Percentiles rank a stretch among this genome's conserved stretches.
phyloP scores from a whole-genome alignment of 2,888 invertebrate species.

The Platerodrilus igneus region DNA sequence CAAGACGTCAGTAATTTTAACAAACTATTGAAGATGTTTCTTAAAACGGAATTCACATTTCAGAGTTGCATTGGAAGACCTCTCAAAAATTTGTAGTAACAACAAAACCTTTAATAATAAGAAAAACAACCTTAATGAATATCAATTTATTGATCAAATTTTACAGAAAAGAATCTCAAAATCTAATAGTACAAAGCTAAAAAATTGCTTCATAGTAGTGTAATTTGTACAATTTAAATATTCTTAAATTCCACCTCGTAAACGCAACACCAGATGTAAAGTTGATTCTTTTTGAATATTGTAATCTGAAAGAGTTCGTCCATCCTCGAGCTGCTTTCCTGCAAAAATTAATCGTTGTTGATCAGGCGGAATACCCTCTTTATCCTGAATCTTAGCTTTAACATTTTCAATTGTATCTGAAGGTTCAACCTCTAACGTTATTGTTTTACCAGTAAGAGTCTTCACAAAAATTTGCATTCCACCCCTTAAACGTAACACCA shows the following conservation, averaged over 20 bases:
- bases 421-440: conserved; percentile 54
- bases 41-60: too few relatives aligned
- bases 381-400: conserved; percentile 56
- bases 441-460: conserved; percentile 57
- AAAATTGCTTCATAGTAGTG: too few relatives aligned
- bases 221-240: too few relatives aligned
- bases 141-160: too few relatives aligned
- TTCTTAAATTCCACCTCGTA: conserved; percentile 57
- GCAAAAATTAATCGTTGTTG: conserved; percentile 83
- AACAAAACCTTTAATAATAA: too few relatives aligned
- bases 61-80: too few relatives aligned
- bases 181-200: too few relatives aligned
- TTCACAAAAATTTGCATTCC: conserved; percentile 66
- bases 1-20: too few relatives aligned
- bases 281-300: conserved; percentile 60
- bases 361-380: conserved; percentile 84
- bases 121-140: too few relatives aligned
- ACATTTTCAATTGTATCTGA: conserved; percentile 59
- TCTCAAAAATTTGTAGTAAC: too few relatives aligned
- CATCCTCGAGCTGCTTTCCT: conserved; percentile 65
- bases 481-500: conserved; percentile 59
- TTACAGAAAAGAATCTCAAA: too few relatives aligned
- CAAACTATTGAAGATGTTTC: too few relatives aligned
- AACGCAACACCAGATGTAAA: conserved; percentile 53
- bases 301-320: conserved; percentile 59